Conservation (phyloP, 2,797 vertebrate genomes). For the Carduelis carduelis region DNA sequence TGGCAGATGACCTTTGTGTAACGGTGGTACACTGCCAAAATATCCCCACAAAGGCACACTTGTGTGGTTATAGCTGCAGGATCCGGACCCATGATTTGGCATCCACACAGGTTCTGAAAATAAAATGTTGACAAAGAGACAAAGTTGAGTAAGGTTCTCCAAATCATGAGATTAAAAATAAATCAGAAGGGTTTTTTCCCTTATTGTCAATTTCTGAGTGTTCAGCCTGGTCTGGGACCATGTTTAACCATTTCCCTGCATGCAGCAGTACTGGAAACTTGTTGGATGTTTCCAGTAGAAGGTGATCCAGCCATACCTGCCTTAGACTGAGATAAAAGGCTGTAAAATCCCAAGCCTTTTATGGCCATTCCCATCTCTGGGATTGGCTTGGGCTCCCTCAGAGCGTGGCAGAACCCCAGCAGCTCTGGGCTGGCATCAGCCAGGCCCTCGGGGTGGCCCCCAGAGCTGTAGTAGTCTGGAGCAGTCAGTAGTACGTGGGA, state of each 20-base stretch:
- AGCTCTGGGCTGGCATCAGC: accelerated
- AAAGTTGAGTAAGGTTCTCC: background rate
- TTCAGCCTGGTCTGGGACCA: background rate
- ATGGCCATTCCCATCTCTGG: background rate
- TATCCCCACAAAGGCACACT: background rate
- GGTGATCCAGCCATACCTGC: accelerated
- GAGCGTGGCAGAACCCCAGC: background rate
- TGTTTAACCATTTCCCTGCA: background rate
- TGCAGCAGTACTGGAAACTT: background rate
- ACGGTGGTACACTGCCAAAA: background rate
- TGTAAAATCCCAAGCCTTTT: background rate
- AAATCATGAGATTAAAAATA: background rate
- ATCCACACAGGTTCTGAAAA: background rate
- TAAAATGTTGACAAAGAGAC: background rate
- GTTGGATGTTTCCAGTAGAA: background rate
- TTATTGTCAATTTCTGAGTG: background rate
- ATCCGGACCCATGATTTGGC: background rate
- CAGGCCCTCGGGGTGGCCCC: background rate
- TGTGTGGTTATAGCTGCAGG: background rate
- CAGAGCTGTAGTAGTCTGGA: background rate
- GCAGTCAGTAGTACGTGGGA: background rate
- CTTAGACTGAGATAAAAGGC: background rate
- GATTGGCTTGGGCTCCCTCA: background rate
- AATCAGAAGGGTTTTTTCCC: background rate
- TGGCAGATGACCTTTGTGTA: background rate